Percentiles rank a stretch among this genome's conserved stretches.
Evolutionary conservation across 2,113 vertebrate species (phyloP).

Genomic region (Charadrius vociferus): DNA sequence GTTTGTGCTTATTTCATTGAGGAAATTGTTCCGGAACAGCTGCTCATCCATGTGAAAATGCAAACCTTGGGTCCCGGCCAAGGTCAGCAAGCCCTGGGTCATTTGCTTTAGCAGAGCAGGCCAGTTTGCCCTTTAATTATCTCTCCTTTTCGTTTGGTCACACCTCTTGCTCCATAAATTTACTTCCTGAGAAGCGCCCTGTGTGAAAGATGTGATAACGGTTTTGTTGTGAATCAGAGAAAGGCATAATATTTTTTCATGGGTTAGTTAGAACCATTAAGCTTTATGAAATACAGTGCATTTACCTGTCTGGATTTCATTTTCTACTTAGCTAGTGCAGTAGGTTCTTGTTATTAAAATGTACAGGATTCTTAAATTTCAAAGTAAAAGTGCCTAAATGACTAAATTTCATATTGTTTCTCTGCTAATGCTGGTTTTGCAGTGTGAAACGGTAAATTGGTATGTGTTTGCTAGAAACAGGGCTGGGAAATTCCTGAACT

Average conservation of each 20-base stretch:
- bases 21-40: conserved; percentile 64
- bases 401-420: neutral
- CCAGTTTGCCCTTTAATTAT: conserved; percentile 56
- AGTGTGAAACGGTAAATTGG: neutral
- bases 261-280: neutral
- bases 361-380: neutral
- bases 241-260: neutral
- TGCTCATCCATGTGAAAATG: conserved; percentile 61
- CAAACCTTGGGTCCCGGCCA: conserved; percentile 53
- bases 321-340: neutral
- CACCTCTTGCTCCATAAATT: conserved; percentile 1
- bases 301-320: neutral
- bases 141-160: neutral
- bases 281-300: neutral
- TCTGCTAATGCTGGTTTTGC: neutral
- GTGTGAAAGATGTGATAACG: neutral
- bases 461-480: neutral
- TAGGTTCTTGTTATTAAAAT: neutral
- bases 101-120: conserved; percentile 52
- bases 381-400: neutral
- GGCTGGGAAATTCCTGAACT: neutral
- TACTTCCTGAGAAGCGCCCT: neutral
- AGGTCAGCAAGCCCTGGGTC: conserved; percentile 60
- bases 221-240: neutral
- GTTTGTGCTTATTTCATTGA: conserved; percentile 51